Evolutionary conservation across 2,113 vertebrate species (phyloP), one percentile per base, ranked within the genome.

Genomic region (Rallus limicola): DNA sequence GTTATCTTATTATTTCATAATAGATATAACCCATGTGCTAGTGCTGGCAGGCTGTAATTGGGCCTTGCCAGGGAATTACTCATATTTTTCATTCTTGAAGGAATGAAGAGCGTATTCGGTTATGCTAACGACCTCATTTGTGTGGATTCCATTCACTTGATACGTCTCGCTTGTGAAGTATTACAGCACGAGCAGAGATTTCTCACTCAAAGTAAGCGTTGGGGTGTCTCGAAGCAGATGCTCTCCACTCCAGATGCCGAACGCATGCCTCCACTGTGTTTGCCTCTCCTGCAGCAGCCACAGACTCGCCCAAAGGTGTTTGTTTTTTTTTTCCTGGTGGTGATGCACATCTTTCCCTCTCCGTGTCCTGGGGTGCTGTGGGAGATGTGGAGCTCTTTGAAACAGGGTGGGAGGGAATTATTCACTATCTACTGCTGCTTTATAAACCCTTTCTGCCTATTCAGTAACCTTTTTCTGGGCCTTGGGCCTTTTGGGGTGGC

Each of bases 81-180:
- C 96, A 97, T 74, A 46, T 56, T 72, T 96, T 95, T 97, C 96
- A 69, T 95, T 93, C 94, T 90, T 92, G 92, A 94, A 97, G 84
- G 94, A 96, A 94, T 38, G 88, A 95, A 94, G 80, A 94, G 88
- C 62, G 10, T 67, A 89, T 82, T 97, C 75, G 14, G 95, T 96
- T 97, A 93, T 91, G 69, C 93, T 98, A 97, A 98, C 91, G 93
- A 94, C 63, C 96, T 97, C 96, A 95, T 97, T 97, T 97, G 93
- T 96, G 96, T 96, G 96, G 95, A 90, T 83, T 70, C 96, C 90
- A 59, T 95, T 94, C 86, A 92, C 95, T 92, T 74, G 77, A 75
- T 92, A 72, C 24, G 96, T 63, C 96, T 83, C 2, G 13, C 68
- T 95, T 18, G 16, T 92, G 85, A 94, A 83, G 94, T 80, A 97